Evolutionary conservation across 2,797 vertebrate genomes (phyloP), one percentile per base, ranked within the genome.

Genomic region (Acanthurus leucopareius): DNA sequence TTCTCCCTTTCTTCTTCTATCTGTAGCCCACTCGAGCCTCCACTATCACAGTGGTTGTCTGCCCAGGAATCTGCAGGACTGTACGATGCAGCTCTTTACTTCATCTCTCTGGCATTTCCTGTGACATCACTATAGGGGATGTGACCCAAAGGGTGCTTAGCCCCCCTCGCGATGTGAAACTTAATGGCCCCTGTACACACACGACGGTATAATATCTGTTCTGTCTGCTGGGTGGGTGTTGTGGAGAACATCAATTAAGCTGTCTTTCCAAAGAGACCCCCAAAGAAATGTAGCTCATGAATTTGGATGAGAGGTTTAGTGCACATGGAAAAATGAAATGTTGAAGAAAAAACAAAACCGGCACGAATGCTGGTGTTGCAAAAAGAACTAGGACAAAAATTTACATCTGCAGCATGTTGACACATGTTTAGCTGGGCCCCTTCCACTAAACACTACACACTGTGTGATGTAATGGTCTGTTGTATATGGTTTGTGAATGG

Each of bases 101-200:
- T 94, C 89, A 93, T 79, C 80, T 66, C 71, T 82, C 75, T 87
- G 89, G 91, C 86, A 94, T 95, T 94, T 95, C 93, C 92, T 93
- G 83, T 92, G 89, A 91, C 87, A 91, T 92, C 86, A 92, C 62
- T 75, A 51, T 67, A 91, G 84, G 80, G 87, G 89, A 85, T 83
- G 73, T 86, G 91, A 91, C 90, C 86, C 68, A 69, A 57, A 73
- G 69, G 53, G 79, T 80, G 79, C 52, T 83, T 32, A 73, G 42
- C 14, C 51, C 13, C 40, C 35, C 42, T 20, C 53, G 51, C 59
- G 69, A 57, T 63, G 74, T 63, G 68, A 87, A 88, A 79, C 17
- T 38, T 54, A 68, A 79, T 65, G 75, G 80, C 62, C 64, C 66
- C 63, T 75, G 57, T 65, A 82, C 80, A 87, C 42, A 85, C 60